phyloP scores from a whole-genome alignment of 2,113 vertebrate genomes.

The Silurus meridionalis region DNA sequence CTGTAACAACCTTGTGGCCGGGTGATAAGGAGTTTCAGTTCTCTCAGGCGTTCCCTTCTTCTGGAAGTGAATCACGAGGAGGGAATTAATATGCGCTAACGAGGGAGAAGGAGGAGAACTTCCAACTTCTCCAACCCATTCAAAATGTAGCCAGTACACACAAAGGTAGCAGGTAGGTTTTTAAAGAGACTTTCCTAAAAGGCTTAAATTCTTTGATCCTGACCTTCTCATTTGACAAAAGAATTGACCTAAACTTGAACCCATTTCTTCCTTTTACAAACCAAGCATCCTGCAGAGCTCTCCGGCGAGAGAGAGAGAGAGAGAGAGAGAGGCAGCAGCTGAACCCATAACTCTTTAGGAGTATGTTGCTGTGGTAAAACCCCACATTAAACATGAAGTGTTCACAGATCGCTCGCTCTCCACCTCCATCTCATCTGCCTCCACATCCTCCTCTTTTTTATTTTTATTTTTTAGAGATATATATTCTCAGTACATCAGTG shows the following conservation, averaged over 20 bases:
- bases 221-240: neutral
- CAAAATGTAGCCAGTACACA: neutral
- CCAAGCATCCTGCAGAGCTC: conserved; percentile 66
- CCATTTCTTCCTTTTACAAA: conserved; percentile 43
- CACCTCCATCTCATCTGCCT: conserved; percentile 40
- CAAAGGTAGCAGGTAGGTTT: neutral
- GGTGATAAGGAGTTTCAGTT: conserved; percentile 9
- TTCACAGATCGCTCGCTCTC: conserved; percentile 46
- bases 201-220: neutral
- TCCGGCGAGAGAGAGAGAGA: conserved; percentile 52
- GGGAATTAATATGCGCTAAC: conserved; percentile 8
- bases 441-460: conserved; percentile 34
- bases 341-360: conserved; percentile 56
- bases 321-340: conserved; percentile 63
- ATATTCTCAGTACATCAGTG: conserved; percentile 39
- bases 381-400: conserved; percentile 56
- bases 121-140: neutral
- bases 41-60: conserved; percentile 19
- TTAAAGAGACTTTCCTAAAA: neutral
- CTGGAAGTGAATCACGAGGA: neutral
- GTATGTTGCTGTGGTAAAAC: conserved; percentile 14
- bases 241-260: conserved; percentile 27
- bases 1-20: neutral
- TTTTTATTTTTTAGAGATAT: conserved; percentile 42
- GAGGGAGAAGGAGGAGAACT: neutral